These are phyloP conservation scores for Xanthostigma xanthostigma DNA, from an alignment of 2,888 invertebrate genomes.

Conservation along the genomic window DNA sequence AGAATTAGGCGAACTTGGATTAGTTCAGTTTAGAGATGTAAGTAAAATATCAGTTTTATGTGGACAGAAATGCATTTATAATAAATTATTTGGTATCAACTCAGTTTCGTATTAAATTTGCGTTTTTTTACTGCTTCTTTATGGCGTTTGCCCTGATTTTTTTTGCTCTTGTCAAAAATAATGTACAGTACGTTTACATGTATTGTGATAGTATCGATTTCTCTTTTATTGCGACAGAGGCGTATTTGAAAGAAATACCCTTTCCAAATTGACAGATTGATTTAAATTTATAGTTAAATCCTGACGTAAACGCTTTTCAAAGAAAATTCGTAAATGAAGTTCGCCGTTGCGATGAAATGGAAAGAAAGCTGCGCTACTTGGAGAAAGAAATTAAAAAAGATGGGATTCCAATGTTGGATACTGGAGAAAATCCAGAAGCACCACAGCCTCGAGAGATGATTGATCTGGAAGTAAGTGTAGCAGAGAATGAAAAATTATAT, in stretches of 20 bases:
- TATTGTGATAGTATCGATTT: no score
- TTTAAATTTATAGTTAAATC: constrained; percentile 60
- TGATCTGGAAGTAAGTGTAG: constrained; percentile 69
- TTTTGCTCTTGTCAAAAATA: no score
- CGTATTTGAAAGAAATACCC: no score
- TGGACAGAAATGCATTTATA: no score
- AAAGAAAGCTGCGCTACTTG: constrained; percentile 85
- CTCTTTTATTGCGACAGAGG: no score
- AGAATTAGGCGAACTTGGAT: constrained; percentile 90
- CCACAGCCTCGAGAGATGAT: constrained; percentile 99
- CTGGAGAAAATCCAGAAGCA: constrained; percentile 98
- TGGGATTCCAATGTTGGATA: constrained; percentile 93
- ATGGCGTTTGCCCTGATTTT: no score
- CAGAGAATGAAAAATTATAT: neutral
- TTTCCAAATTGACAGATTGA: neutral
- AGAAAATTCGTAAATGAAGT: constrained; percentile 97
- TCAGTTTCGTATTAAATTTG: no score
- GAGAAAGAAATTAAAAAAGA: constrained; percentile 96
- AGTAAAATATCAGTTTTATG: constrained; percentile 27
- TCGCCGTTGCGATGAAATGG: constrained; percentile 97
- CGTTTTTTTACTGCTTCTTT: neutral
- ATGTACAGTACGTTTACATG: no score
- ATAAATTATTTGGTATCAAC: no score
- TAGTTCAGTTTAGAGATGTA: constrained; percentile 93
- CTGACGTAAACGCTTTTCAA: constrained; percentile 96